Evolutionary conservation across 2,113 vertebrate species (phyloP), one percentile per base, ranked within the genome.

Genomic region (Cyprinodon brontotheroides): DNA sequence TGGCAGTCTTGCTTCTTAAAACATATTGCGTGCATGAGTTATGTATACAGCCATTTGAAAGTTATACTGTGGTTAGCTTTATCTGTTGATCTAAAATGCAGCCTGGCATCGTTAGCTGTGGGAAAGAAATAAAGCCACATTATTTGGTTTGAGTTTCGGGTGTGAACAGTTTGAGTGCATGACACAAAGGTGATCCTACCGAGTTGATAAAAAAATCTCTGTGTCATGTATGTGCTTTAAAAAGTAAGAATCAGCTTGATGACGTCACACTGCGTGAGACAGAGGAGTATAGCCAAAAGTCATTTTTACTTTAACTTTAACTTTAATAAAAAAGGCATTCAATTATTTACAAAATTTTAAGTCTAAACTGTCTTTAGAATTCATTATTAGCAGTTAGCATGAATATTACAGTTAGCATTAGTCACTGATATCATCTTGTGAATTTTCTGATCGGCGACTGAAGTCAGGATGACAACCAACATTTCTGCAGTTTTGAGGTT

Each of bases 141-240:
- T 22, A 80, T 84, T 84, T 80, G 78, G 70, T 85, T 64, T 86
- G 69, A 78, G n/a, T 43, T 69, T 37, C 59, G 70, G 86, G 75
- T 60, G 86, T 85, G 77, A 80, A 22, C 79, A 40, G 65, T 62
- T 57, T 39, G 11, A 9, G 53, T 20, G n/a, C 4, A 15, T 14
- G 38, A 70, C 47, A 60, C 13, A 17, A 37, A 37, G 39, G 5
- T 40, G 61, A 43, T 29, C 38, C 48, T 22, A 37, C 37, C 53
- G 39, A 50, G 11, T 17, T 43, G 13, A 82, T 74, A 12, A 74
- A 61, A 69, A 48, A 40, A 45, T 64, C 14, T 37, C 63, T 74
- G 57, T 72, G 59, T 69, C 10, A 36, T 65, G 17, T 36, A 9
- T 13, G 43, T 1, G 61, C 83, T 78, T 74, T 86, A 77, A 75